Percentiles rank a stretch among this genome's conserved stretches.
Conservation (phyloP, 2,797 vertebrate species). For the Melanotaenia boesemani region DNA sequence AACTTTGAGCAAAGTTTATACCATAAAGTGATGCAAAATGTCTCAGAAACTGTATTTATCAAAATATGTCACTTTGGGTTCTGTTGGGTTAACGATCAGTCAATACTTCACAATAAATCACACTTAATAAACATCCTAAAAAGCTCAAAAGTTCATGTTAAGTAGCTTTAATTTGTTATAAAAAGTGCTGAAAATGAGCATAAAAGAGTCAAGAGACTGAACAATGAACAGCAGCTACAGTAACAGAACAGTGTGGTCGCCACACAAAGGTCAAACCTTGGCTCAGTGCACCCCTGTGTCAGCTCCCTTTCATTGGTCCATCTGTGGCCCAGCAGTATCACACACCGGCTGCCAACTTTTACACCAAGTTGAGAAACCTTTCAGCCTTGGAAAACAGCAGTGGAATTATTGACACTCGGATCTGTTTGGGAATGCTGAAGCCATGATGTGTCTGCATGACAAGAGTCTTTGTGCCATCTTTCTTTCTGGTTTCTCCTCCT, state of each 20-base stretch:
- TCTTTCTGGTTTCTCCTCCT: slow-evolving; percentile 1
- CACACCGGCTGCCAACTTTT: slow-evolving; percentile 62
- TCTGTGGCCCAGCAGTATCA: slow-evolving; percentile 43
- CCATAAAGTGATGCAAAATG: too few relatives aligned
- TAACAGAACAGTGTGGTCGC: slow-evolving; percentile 26
- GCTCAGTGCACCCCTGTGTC: slow-evolving; percentile 63
- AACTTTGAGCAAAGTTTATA: too few relatives aligned
- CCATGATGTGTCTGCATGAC: slow-evolving; percentile 26
- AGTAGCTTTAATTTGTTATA: too few relatives aligned
- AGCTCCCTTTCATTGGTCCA: slow-evolving; percentile 25
- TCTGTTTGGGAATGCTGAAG: slow-evolving; percentile 50
- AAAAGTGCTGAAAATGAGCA: too few relatives aligned
- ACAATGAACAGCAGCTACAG: slow-evolving; percentile 28
- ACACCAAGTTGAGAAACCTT: slow-evolving; percentile 62
- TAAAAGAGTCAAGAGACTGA: too few relatives aligned
- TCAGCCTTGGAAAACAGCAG: slow-evolving; percentile 50
- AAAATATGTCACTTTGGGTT: too few relatives aligned
- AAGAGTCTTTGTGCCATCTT: slow-evolving; percentile 24
- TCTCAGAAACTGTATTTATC: too few relatives aligned
- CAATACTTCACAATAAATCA: too few relatives aligned
- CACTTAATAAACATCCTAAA: too few relatives aligned
- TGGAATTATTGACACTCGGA: slow-evolving; percentile 51
- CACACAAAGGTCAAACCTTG: slow-evolving; percentile 57
- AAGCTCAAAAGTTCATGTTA: too few relatives aligned
- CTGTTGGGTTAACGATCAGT: too few relatives aligned